Evolutionary conservation across 2,888 invertebrate genomes (phyloP).

Genomic region (Lasius platythorax): DNA sequence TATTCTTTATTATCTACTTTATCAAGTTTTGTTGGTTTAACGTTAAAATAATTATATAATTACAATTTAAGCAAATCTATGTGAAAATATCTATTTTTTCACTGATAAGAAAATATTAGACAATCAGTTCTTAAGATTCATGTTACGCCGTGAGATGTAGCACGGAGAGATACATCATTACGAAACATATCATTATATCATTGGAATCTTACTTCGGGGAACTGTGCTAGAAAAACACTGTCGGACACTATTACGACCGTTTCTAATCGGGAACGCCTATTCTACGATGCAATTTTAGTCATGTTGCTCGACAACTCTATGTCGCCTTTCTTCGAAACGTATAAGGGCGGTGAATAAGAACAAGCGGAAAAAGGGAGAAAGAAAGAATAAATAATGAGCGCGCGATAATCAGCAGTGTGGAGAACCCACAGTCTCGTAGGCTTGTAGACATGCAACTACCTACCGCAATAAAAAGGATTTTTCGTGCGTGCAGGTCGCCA

Average conservation of each 20-base stretch:
- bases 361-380: neutral
- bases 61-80: neutral
- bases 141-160: neutral
- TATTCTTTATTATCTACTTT: neutral
- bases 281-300: neutral
- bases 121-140: neutral
- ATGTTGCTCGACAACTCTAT: constrained; percentile 35
- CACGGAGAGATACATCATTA: neutral
- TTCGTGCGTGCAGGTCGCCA: constrained; percentile 45
- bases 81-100: neutral
- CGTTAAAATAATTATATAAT: neutral
- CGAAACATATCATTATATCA: neutral
- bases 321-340: constrained; percentile 34
- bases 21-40: neutral
- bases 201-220: constrained; percentile 10
- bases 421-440: constrained; percentile 15
- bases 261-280: constrained; percentile 19
- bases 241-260: constrained; percentile 1
- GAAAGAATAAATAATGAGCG: constrained; percentile 34
- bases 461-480: constrained; percentile 54
- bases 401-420: constrained; percentile 21
- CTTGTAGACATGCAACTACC: constrained; percentile 40
- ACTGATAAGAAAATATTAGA: neutral
- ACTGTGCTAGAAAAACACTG: neutral
- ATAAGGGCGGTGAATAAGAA: constrained; percentile 10